Base-by-base conservation (phyloP, 2,888 invertebrate species). In the Coelinius sp. region DNA sequence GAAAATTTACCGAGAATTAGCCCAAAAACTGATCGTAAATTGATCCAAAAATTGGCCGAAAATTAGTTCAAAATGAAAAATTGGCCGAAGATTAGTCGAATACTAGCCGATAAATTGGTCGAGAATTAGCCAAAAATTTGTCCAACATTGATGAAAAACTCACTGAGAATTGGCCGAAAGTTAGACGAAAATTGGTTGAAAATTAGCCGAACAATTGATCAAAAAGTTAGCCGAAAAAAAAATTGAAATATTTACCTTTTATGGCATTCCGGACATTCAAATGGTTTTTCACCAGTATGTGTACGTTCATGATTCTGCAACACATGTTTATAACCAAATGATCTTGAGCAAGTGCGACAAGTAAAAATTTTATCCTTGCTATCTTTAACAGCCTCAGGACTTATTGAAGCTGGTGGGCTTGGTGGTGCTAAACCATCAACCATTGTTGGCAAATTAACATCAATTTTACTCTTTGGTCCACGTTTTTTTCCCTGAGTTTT, bases 271-370 rank as follows among this genome's bases (percentile, higher is more conserved):
- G 93, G 93, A 83, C 97, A 97, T 85, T 96, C 95, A 89, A 97
- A 97, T 0, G 97, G 97, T 83, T 97, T 97, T 85, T 97, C 97
- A 0, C 97, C 97, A 0, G 97, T 97, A 87, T 97, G 97, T 0
- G 97, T 97, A 79, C 97, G 92, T 84, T 97, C 97, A 88, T 97
- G 97, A 86, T 97, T 97, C 88, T 97, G 97, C 64, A 97, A 90
- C 20, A 97, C 97, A 88, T 97, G 97, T 84, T 97, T 97, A 90
- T 97, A 97, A 62, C 97, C 97, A 84, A 97, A 97, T 10, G 94
- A 94, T 77, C 96, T 92, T 74, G 94, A 93, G 89, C 97, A 97
- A 59, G 95, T 92, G 68, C 93, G 93, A 88, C 97, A 97, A 24
- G 94, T 95, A 89, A 97, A 97, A 71, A 94, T 93, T 85, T 96